Percentiles rank a stretch among this genome's conserved stretches.
Conservation (phyloP, 2,888 invertebrate genomes). For the Hymenopus coronatus region DNA sequence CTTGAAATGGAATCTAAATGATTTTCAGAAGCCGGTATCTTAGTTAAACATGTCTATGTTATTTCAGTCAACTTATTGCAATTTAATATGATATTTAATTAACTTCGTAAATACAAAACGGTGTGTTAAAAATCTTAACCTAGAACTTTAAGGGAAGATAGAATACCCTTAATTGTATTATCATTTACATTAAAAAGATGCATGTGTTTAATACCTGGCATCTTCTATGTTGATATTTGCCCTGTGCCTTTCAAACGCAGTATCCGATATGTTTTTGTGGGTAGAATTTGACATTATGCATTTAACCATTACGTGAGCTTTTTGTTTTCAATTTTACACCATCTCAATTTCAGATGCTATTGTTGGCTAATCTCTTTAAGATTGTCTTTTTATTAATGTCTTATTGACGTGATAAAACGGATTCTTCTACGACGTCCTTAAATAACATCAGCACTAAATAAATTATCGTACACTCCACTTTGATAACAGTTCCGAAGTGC, state of each 20-base stretch:
- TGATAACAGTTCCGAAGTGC: background rate
- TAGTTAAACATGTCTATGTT: background rate
- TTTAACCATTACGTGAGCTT: background rate
- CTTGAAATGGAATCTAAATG: background rate
- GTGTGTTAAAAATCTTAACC: too few species aligned
- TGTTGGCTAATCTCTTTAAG: background rate
- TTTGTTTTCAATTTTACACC: background rate
- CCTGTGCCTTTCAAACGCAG: constrained; percentile 27
- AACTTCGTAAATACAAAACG: too few species aligned
- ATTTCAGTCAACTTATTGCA: too few species aligned
- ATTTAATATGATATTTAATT: too few species aligned
- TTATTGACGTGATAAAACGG: background rate
- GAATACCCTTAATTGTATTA: too few species aligned
- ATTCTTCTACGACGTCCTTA: background rate
- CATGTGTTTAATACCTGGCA: constrained; percentile 15
- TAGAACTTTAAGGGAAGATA: too few species aligned
- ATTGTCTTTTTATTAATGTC: background rate
- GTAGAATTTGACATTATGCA: background rate
- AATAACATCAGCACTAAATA: background rate
- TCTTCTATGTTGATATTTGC: constrained; percentile 21
- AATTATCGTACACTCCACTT: background rate
- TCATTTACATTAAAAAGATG: too few species aligned
- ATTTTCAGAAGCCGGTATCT: background rate
- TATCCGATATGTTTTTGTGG: background rate
- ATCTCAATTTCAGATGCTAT: background rate